Percentiles rank a stretch among this genome's conserved stretches.
Conservation (phyloP, 2,113 vertebrate species). For the Astatoreochromis straeleni region DNA sequence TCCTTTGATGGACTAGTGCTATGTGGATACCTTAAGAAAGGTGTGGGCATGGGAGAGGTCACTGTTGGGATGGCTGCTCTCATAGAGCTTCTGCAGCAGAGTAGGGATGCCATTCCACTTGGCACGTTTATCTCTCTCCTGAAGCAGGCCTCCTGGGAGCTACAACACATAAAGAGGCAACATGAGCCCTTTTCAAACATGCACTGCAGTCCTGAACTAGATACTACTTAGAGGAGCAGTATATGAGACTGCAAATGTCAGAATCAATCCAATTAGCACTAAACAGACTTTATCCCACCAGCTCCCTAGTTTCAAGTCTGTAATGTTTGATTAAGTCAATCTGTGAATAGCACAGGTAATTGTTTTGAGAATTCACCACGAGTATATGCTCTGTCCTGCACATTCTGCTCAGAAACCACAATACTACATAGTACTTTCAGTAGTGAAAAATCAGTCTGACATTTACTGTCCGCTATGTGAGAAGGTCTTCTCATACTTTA, state of each 20-base stretch:
- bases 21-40: slow-evolving; percentile 85
- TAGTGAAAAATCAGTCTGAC: not conserved
- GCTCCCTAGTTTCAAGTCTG: not conserved
- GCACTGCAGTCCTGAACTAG: not conserved
- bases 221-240: not conserved
- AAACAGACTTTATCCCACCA: not conserved
- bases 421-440: not conserved
- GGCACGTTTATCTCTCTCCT: slow-evolving; percentile 87
- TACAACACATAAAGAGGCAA: slow-evolving; percentile 41
- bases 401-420: not conserved
- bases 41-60: slow-evolving; percentile 88
- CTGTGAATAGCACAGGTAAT: not conserved
- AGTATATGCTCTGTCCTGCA: not conserved
- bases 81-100: slow-evolving; percentile 85
- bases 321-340: not conserved
- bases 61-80: slow-evolving; percentile 91
- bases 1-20: not conserved
- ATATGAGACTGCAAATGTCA: not conserved
- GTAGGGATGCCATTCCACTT: slow-evolving; percentile 95
- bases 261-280: not conserved
- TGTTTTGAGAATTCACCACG: not conserved
- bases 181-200: not conserved
- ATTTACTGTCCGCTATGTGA: not conserved
- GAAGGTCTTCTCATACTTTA: not conserved
- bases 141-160: slow-evolving; percentile 87